Base-by-base conservation (phyloP, 2,113 vertebrate species). In the Datnioides undecimradiatus region DNA sequence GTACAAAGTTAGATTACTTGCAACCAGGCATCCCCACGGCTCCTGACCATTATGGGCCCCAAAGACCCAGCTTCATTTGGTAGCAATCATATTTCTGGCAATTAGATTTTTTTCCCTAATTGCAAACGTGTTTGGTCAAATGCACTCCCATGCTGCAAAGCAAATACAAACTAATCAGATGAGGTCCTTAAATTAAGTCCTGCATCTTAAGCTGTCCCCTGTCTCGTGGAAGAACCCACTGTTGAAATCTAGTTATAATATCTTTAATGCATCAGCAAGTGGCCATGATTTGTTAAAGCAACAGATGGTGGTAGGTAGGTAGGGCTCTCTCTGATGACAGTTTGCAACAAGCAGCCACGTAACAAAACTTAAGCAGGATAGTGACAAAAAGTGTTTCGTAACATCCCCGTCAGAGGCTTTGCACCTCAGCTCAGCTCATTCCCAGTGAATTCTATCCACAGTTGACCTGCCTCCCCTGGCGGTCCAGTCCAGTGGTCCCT, bases 401-500 rank as follows among this genome's bases (percentile, higher is more conserved):
- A 54, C 33, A 52, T 40, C 27, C 38, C 45, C 45, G 23, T 12
- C 46, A 2, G 9, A 19, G 16, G 41, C 48, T 45, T 79, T 38
- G 13, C 38, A 10, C 19, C 45, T 46, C 17, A n/a, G n/a, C 33
- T 51, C 29, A 63, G 73, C 73, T 73, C 29, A 23, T 45, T 48
- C 36, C 41, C 23, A 10, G 43, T 80, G n/a, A 82, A 57, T 87
- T 80, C 62, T 73, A 48, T 57, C 73, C 87, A 83, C 82, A 75
- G 58, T 31, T 86, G 82, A 89, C 85, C 76, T 66, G 34, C 27
- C 54, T 85, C 87, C 66, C 60, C 43, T 17, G 65, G 76, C 23
- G 36, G 76, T 74, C 54, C 74, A 27, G 81, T 87, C 77, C 82
- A 34, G 46, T 19, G 55, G 64, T 89, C 81, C 82, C 89, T 52